phyloP scores from a whole-genome alignment of 2,113 vertebrate species.

The Nycticorax nycticorax region DNA sequence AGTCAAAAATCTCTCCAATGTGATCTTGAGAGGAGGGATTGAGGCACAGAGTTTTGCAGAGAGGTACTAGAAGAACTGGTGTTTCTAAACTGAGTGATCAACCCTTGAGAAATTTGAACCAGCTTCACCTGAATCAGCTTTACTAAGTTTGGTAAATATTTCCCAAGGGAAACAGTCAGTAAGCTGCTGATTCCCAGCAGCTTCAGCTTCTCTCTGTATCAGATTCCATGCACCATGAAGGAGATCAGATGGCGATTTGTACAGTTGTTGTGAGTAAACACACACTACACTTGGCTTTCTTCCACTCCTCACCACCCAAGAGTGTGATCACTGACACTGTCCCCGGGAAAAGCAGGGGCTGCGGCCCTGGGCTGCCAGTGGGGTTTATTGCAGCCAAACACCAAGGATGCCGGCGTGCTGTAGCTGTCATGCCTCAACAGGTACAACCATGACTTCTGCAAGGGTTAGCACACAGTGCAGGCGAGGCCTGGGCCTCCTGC shows the following conservation, averaged over 20 bases:
- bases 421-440: fast-evolving
- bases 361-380: fast-evolving
- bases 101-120: not conserved
- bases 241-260: not conserved
- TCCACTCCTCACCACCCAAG: fast-evolving
- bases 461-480: not conserved
- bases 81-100: not conserved
- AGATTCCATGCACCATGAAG: fast-evolving
- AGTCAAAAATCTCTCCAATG: not conserved
- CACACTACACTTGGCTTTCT: not conserved
- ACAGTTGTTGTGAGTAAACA: not conserved
- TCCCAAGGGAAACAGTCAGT: not conserved
- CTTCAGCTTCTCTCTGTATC: not conserved
- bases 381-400: not conserved
- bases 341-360: not conserved
- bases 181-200: not conserved
- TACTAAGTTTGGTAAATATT: not conserved
- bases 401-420: not conserved
- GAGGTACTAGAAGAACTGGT: not conserved
- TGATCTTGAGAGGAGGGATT: not conserved
- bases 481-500: not conserved
- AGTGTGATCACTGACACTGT: fast-evolving
- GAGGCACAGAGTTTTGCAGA: not conserved
- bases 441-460: not conserved
- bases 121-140: not conserved